Evolutionary conservation across 2,888 invertebrate genomes (phyloP).

Genomic region (Drepanosiphum platanoidis): DNA sequence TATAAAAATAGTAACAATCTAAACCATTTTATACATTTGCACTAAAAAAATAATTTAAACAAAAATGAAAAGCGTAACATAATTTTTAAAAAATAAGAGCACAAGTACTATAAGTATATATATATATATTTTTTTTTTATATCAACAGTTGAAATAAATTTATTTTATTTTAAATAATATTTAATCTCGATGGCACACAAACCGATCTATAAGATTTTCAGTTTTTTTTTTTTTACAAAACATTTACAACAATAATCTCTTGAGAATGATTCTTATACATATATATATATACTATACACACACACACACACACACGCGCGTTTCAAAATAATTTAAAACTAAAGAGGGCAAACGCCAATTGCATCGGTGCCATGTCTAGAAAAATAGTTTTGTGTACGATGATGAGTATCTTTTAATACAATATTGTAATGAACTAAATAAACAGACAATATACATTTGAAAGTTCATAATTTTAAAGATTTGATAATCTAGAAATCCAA

Average conservation of each 20-base stretch:
- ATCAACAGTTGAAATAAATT: constrained; percentile 22
- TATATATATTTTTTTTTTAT: too few relatives aligned
- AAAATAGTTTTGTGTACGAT: background rate
- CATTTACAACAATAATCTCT: background rate
- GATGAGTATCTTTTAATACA: background rate
- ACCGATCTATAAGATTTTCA: constrained; percentile 2
- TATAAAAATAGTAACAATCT: constrained; percentile 42
- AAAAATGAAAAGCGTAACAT: constrained; percentile 15
- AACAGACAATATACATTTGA: background rate
- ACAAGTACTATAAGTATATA: background rate
- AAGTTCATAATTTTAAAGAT: background rate
- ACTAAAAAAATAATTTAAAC: constrained; percentile 2
- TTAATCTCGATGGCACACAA: constrained; percentile 39
- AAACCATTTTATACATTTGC: background rate
- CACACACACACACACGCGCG: too few relatives aligned
- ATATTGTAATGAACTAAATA: background rate
- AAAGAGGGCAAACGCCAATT: background rate
- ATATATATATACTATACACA: too few relatives aligned
- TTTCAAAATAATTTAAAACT: background rate
- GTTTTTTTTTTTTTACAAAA: constrained; percentile 29
- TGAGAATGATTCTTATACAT: background rate
- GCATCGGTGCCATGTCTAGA: background rate
- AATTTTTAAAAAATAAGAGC: constrained; percentile 13
- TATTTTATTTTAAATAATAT: background rate
- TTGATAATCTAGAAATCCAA: background rate